These are phyloP conservation scores for Drosophila limbata DNA, from an alignment of 2,888 invertebrate genomes.

Conservation along the genomic window DNA sequence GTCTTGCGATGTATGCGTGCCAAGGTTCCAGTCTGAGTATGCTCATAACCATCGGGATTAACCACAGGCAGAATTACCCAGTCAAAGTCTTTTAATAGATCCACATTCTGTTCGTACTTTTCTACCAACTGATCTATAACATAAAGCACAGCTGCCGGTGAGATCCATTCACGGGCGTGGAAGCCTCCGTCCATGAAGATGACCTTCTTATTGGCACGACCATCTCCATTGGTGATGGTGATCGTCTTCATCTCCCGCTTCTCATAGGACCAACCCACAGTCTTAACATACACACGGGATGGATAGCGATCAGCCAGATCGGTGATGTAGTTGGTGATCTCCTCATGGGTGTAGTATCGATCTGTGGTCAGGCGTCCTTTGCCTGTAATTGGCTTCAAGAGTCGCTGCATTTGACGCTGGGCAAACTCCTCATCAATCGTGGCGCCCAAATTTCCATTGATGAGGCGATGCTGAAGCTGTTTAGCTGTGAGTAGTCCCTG, in stretches of 20 bases:
- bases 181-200: conserved; percentile 87
- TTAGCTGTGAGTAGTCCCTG: conserved; percentile 47
- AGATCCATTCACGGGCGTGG: conserved; percentile 90
- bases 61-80: conserved; percentile 89
- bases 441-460: conserved; percentile 73
- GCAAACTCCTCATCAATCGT: conserved; percentile 69
- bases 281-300: conserved; percentile 86
- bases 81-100: conserved; percentile 87
- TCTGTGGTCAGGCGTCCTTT: conserved; percentile 74
- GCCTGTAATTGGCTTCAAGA: conserved; percentile 56
- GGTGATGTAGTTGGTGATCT: conserved; percentile 86
- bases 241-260: conserved; percentile 87
- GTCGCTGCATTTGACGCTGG: conserved; percentile 53
- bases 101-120: conserved; percentile 83
- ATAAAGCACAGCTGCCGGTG: conserved; percentile 87
- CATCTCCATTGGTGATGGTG: conserved; percentile 87
- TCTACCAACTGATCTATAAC: conserved; percentile 86
- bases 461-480: conserved; percentile 45
- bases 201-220: conserved; percentile 86
- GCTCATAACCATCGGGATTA: conserved; percentile 91
- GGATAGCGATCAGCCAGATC: conserved; percentile 86
- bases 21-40: conserved; percentile 84
- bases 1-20: conserved; percentile 89
- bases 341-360: conserved; percentile 76
- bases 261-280: conserved; percentile 88